These are phyloP conservation scores for Xiphydria camelus DNA, from an alignment of 2,888 invertebrate genomes.

Conservation along the genomic window DNA sequence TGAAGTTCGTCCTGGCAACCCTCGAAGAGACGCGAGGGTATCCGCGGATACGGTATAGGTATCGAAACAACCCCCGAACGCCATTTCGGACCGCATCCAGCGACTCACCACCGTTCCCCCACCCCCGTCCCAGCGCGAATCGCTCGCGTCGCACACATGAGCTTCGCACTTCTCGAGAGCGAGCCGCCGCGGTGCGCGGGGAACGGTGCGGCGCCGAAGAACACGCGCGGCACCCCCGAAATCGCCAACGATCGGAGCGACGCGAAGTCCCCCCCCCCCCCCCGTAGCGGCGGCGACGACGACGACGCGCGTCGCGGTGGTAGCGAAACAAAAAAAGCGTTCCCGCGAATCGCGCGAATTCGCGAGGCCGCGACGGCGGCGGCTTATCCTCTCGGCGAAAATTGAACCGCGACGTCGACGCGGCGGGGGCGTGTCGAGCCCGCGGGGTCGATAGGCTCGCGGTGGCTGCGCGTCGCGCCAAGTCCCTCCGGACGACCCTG, in stretches of 20 bases:
- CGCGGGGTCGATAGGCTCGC: slow-evolving; percentile 4
- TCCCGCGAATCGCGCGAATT: background rate
- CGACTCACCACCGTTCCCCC: background rate
- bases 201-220: no score
- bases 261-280: no score
- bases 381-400: slow-evolving; percentile 9
- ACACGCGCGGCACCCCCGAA: no score
- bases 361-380: background rate
- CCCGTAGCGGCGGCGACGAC: no score
- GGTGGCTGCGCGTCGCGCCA: slow-evolving; percentile 31
- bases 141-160: no score
- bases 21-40: slow-evolving; percentile 13
- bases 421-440: slow-evolving; percentile 11
- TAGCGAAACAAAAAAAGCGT: no score
- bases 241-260: no score
- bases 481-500: no score
- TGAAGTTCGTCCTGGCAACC: slow-evolving; percentile 16
- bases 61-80: background rate
- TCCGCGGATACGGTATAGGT: background rate
- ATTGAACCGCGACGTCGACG: background rate
- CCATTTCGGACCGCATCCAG: background rate
- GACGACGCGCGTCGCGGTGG: background rate
- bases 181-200: no score
- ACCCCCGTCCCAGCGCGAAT: background rate
- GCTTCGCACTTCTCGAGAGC: no score